These are phyloP conservation scores for Hapalemur alaotrensis DNA, from an alignment of 2,797 vertebrate genomes.

Conservation along the genomic window DNA sequence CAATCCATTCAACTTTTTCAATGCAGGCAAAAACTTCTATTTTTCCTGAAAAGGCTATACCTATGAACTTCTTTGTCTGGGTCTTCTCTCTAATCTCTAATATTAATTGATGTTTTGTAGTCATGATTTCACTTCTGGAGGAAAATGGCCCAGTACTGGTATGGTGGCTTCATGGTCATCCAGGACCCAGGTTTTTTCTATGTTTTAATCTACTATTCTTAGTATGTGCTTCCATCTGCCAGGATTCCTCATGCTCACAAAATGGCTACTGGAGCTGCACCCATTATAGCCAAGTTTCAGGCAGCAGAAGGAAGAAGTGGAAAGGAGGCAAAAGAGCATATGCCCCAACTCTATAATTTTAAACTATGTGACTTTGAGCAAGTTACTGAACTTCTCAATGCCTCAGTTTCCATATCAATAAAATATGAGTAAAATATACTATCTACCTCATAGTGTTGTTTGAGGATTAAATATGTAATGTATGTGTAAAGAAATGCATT, in stretches of 20 bases:
- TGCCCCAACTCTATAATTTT: neutral
- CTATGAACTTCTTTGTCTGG: neutral
- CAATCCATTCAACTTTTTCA: neutral
- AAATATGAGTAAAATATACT: neutral
- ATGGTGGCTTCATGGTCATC: neutral
- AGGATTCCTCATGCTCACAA: neutral
- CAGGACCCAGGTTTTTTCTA: neutral
- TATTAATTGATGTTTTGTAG: neutral
- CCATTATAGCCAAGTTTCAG: neutral
- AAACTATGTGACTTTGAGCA: neutral
- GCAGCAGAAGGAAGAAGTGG: neutral
- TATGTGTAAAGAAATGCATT: neutral
- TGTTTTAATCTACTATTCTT: neutral
- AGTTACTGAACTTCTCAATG: neutral
- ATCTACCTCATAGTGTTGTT: neutral
- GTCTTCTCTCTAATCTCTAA: neutral
- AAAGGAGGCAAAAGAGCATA: neutral
- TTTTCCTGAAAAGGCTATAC: neutral
- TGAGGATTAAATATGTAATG: neutral
- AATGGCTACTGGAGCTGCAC: neutral
- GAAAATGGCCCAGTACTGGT: neutral
- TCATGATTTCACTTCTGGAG: neutral
- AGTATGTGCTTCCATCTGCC: neutral
- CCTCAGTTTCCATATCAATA: neutral
- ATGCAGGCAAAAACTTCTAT: neutral